These are phyloP conservation scores for Amazona vittata DNA, from an alignment of 2,113 vertebrate species.

Conservation along the genomic window DNA sequence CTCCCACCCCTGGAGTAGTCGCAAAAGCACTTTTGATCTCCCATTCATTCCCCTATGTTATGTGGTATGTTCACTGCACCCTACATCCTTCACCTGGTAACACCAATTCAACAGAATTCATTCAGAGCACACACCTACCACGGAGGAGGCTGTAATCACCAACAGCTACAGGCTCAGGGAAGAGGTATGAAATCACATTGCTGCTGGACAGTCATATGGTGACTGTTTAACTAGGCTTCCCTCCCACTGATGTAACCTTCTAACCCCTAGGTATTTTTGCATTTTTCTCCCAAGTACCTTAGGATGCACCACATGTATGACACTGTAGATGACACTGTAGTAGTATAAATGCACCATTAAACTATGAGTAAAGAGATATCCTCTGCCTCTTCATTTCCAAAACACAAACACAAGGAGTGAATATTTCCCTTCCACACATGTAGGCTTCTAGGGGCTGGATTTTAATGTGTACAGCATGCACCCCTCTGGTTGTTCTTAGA, in stretches of 20 bases:
- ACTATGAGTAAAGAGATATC: neutral
- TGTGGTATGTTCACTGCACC: neutral
- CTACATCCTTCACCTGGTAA: neutral
- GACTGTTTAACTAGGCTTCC: neutral
- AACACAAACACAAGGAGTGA: neutral
- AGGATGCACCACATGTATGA: neutral
- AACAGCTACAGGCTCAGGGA: neutral
- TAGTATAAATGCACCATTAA: neutral
- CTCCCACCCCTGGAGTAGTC: fast-evolving
- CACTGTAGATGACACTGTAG: neutral
- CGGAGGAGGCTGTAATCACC: fast-evolving
- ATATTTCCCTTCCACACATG: neutral
- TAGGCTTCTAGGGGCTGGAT: neutral
- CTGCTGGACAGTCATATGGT: neutral
- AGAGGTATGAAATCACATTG: neutral
- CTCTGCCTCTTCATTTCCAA: neutral
- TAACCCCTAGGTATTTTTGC: neutral
- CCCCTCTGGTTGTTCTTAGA: neutral
- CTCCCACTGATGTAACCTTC: neutral
- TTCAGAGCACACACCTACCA: neutral
- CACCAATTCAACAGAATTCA: neutral
- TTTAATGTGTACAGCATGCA: neutral
- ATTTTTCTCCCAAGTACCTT: neutral
- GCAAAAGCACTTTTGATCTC: neutral
- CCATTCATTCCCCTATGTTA: neutral